These are phyloP conservation scores for Anser brachyrhynchus DNA, from an alignment of 2,113 vertebrate genomes.

Conservation along the genomic window DNA sequence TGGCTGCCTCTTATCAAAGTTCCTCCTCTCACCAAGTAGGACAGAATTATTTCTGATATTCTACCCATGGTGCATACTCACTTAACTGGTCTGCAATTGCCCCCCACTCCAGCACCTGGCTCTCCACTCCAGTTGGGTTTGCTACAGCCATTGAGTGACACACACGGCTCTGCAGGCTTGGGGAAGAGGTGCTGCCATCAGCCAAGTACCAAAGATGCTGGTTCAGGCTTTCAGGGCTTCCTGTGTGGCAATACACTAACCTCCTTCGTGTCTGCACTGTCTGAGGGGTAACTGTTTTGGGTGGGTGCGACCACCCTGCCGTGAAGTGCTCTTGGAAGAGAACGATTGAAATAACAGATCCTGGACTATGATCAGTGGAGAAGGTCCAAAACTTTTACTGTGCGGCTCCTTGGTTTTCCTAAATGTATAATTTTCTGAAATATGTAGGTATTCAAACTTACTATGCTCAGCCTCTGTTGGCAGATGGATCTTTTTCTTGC, in stretches of 20 bases:
- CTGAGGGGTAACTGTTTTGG: neutral
- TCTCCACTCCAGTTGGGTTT: neutral
- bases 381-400: neutral
- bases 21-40: neutral
- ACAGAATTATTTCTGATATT: conserved; percentile 24
- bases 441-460: neutral
- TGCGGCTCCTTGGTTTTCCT: neutral
- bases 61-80: neutral
- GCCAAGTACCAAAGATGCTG: neutral
- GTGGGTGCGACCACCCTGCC: neutral
- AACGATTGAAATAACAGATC: neutral
- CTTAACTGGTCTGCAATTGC: neutral
- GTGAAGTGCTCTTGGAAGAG: neutral
- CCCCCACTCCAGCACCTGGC: neutral
- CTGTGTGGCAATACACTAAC: neutral
- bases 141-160: neutral
- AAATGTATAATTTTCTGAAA: neutral
- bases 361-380: neutral
- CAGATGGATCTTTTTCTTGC: neutral
- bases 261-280: rapidly evolving
- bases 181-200: neutral
- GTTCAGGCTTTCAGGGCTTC: neutral
- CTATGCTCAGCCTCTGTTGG: neutral
- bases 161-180: neutral
- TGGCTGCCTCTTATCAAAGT: neutral